Percentiles rank a stretch among this genome's conserved stretches.
Evolutionary conservation across 2,888 invertebrate species (phyloP).

Genomic region (Eristalis pertinax): DNA sequence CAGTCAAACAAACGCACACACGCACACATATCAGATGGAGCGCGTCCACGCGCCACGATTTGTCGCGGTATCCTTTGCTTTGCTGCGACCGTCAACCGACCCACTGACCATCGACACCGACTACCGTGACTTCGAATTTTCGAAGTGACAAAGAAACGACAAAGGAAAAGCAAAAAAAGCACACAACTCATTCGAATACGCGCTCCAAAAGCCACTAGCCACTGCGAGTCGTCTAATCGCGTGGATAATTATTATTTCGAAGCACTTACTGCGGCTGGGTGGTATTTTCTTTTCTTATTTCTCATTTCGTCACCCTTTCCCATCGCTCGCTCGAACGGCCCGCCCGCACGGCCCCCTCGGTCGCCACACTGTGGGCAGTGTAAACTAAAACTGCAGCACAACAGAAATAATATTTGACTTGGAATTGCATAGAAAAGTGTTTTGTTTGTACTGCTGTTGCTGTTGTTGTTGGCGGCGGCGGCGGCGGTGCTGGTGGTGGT

Average conservation of each 20-base stretch:
- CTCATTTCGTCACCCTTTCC: slow-evolving; percentile 1
- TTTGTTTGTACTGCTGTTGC: background rate
- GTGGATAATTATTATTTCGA: slow-evolving; percentile 49
- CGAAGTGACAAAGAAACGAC: too few relatives aligned
- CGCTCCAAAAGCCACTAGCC: slow-evolving; percentile 39
- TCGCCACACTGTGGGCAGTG: background rate
- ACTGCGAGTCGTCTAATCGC: slow-evolving; percentile 50
- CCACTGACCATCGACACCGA: background rate
- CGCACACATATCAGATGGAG: too few relatives aligned
- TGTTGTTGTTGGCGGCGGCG: slow-evolving; percentile 47
- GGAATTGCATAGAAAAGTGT: slow-evolving; percentile 48
- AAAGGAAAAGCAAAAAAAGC: background rate
- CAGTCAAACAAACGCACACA: too few relatives aligned
- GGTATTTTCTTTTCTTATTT: slow-evolving; percentile 1
- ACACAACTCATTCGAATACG: background rate
- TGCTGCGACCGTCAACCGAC: background rate
- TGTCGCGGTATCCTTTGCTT: background rate
- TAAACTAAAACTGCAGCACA: slow-evolving; percentile 50
- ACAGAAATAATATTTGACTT: slow-evolving; percentile 63
- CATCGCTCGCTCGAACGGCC: background rate
- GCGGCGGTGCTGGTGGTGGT: slow-evolving; percentile 3
- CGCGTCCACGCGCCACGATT: too few relatives aligned
- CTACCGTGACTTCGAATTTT: background rate
- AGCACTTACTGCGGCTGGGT: slow-evolving; percentile 25
- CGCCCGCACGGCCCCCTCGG: background rate